These are phyloP conservation scores for Aphidius gifuensis DNA, from an alignment of 1,140 invertebrate genomes.

Conservation along the genomic window DNA sequence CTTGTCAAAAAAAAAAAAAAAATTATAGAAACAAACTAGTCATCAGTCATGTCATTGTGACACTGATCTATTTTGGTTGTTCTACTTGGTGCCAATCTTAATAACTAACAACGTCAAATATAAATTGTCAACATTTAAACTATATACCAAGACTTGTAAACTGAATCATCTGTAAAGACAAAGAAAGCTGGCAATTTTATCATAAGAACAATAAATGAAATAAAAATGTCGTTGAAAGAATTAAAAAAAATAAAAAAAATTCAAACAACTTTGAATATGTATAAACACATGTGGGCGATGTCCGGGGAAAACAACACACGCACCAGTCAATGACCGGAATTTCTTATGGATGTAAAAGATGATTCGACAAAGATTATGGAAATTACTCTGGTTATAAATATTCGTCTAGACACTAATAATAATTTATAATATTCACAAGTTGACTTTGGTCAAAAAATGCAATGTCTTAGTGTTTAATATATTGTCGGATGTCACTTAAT, in stretches of 20 bases:
- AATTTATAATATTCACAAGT: slow-evolving; percentile 10
- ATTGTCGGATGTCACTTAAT: slow-evolving; percentile 21
- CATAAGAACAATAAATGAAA: background rate
- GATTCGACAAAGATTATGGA: slow-evolving; percentile 13
- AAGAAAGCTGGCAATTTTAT: slow-evolving; percentile 1
- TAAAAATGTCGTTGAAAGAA: background rate
- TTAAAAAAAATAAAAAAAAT: slow-evolving; percentile 6
- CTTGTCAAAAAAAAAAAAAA: too few species aligned
- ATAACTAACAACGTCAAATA: too few species aligned
- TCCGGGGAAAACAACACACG: slow-evolving; percentile 9
- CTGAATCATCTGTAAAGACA: background rate
- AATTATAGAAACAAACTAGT: too few species aligned
- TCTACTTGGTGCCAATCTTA: too few species aligned
- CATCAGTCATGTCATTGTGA: too few species aligned
- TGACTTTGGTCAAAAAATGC: background rate
- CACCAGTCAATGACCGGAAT: slow-evolving; percentile 8
- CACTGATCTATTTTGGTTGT: too few species aligned
- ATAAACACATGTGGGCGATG: slow-evolving; percentile 12
- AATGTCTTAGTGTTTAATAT: slow-evolving; percentile 3
- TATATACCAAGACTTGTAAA: background rate
- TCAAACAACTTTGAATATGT: background rate
- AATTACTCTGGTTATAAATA: slow-evolving; percentile 21
- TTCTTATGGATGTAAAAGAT: slow-evolving; percentile 1
- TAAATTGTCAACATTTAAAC: too few species aligned
- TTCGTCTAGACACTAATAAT: slow-evolving; percentile 22